Base-by-base conservation (phyloP, 2,113 vertebrate species). In the Mixornis gularis region DNA sequence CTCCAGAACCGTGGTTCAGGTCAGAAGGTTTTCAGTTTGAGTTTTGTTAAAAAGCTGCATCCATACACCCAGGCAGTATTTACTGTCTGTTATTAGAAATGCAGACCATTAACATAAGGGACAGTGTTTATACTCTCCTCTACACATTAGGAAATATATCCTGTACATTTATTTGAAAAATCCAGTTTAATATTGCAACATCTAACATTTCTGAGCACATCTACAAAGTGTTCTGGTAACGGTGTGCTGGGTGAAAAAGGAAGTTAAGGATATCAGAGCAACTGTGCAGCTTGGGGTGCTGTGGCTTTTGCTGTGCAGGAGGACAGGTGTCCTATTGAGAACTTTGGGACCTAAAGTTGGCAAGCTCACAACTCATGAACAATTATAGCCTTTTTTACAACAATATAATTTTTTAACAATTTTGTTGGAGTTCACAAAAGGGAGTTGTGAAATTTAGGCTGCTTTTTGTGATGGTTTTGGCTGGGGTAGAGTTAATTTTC, bases 11-110 rank as follows among this genome's bases (percentile, higher is more conserved):
- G 92, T 86, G 29, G 91, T 89, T 77, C 97, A 70, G 26, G 97
- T 97, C 96, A 98, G 96, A 81, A 97, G 69, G 16, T 94, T 97
- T 65, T 95, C 97, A 6, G 97, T 69, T 49, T 58, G 70, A 58
- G 96, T 80, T 62, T 85, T 93, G 96, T 85, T 6, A 58, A 86
- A 84, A 94, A 95, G 43, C 96, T 95, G 25, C 85, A 30, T 51
- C 44, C 79, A 18, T 89, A 65, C 49, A 97, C 96, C 3, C 93
- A 94, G 81, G 96, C 96, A 9, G 94, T 94, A 43, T 95, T 95
- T 97, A 58, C 0, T 24, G 32, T n/a, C 38, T 63, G 43, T 11
- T 41, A 34, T 32, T 71, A 60, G 87, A 86, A 84, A 76, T 64
- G 48, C 27, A 84, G 60, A 70, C 36, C 43, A 40, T 63, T 68